A percentile compares a stretch with the other conserved stretches of the same genome.
phyloP scores from a whole-genome alignment of 2,113 vertebrate genomes.

The Malurus melanocephalus region DNA sequence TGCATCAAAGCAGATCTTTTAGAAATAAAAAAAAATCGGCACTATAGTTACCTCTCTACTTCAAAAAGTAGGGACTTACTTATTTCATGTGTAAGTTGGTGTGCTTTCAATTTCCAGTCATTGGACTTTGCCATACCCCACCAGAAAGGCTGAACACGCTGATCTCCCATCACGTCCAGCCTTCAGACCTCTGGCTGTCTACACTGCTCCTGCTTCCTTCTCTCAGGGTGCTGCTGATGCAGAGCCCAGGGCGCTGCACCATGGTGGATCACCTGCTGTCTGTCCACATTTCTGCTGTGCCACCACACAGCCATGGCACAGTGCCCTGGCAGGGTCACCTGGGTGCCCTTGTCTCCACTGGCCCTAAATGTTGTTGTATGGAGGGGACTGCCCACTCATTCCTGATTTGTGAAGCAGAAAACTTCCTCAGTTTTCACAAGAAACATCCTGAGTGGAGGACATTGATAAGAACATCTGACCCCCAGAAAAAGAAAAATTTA shows the following conservation, averaged over 20 bases:
- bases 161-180: neutral
- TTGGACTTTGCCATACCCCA: neutral
- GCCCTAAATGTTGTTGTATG: fast-evolving
- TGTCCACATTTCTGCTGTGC: neutral
- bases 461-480: neutral
- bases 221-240: neutral
- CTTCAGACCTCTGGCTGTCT: neutral
- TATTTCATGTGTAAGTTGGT: neutral
- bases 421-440: neutral
- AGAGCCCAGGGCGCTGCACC: neutral
- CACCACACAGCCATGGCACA: neutral
- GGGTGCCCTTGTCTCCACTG: neutral
- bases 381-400: neutral
- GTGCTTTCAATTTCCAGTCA: neutral
- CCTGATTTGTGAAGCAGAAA: neutral
- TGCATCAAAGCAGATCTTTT: neutral
- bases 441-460: neutral
- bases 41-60: neutral
- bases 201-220: neutral
- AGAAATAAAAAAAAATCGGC: neutral
- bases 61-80: neutral
- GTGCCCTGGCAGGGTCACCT: neutral
- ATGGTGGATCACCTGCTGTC: no score
- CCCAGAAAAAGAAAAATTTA: neutral
- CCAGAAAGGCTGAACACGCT: fast-evolving